Base-by-base conservation (phyloP, 1,140 invertebrate genomes). In the Drosophila jambulina region DNA sequence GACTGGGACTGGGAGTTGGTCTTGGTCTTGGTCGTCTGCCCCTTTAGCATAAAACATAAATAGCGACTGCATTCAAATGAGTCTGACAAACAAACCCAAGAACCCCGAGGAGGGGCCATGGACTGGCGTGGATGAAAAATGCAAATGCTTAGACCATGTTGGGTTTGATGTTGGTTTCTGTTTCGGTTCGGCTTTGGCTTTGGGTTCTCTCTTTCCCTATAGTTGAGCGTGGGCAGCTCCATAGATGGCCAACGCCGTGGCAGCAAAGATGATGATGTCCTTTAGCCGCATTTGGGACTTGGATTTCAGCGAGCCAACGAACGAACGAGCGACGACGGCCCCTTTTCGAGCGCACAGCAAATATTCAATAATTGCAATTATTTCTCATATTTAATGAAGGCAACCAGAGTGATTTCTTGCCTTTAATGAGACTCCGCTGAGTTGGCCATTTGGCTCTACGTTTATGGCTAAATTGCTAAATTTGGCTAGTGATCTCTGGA, bases 31-130 rank as follows among this genome's bases (percentile, higher is more conserved):
- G 68, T 53, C 49, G 71, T 65, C 69, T 75, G 82, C 70, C 68
- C 67, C 84, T 90, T 88, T 90, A 88, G 85, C 84, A 88, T 90
- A 88, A 88, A 90, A 90, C 84, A 88, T 84, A 88, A 88, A 88
- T 88, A 90, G 84, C 81, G 79, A 90, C 77, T 88, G 78, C 84
- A 88, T 88, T 88, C 85, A 88, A 88, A 87, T 87, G 84, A 88
- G 84, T 81, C 78, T 71, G 77, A 90, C 81, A 88, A 90, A 90
- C 84, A 88, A 87, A 85, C 78, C 69, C 27, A 27, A 42, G 32
- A 48, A 40, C 53, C 56, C 48, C 27, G 15, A 53, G 49, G 54
- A 60, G 49, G 54, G 38, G 57, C 57, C 48, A 29, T 49, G 25
- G 34, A 19, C 13, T 45, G 71, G 54, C 64, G 40, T 53, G 34